A percentile compares a stretch with the other conserved stretches of the same genome.
phyloP scores from a whole-genome alignment of 2,888 invertebrate species.

The Rhamnusium bicolor region DNA sequence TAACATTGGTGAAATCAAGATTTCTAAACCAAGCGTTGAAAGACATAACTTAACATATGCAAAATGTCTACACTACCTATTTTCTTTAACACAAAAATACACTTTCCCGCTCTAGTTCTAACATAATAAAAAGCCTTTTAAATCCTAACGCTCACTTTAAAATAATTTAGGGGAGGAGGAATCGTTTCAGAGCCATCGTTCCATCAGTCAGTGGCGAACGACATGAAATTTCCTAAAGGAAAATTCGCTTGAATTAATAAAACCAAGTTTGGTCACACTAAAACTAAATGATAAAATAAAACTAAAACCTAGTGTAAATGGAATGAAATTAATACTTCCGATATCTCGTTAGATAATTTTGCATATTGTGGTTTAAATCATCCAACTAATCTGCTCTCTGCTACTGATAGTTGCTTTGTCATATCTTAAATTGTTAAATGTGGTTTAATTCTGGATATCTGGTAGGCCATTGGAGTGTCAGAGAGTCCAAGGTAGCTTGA shows the following conservation, averaged over 20 bases:
- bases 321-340: no score
- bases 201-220: slow-evolving; percentile 17
- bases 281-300: background rate
- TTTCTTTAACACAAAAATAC: slow-evolving; percentile 47
- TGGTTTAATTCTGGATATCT: no score
- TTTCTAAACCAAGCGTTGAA: background rate
- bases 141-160: slow-evolving; percentile 56
- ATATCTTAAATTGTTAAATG: no score
- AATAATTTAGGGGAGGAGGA: slow-evolving; percentile 61
- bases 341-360: no score
- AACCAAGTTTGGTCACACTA: background rate
- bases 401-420: no score
- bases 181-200: slow-evolving; percentile 27
- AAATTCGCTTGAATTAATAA: background rate
- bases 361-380: no score
- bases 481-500: no score
- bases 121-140: slow-evolving; percentile 46
- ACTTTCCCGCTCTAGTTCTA: slow-evolving; percentile 45
- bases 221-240: background rate
- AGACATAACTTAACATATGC: slow-evolving; percentile 34
- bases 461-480: no score
- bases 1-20: no score
- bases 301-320: no score
- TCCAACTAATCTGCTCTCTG: no score
- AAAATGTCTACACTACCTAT: slow-evolving; percentile 39